Percentiles rank a stretch among this genome's conserved stretches.
These are phyloP conservation scores for Thrips palmi DNA, from an alignment of 1,140 invertebrate genomes.

Conservation along the genomic window DNA sequence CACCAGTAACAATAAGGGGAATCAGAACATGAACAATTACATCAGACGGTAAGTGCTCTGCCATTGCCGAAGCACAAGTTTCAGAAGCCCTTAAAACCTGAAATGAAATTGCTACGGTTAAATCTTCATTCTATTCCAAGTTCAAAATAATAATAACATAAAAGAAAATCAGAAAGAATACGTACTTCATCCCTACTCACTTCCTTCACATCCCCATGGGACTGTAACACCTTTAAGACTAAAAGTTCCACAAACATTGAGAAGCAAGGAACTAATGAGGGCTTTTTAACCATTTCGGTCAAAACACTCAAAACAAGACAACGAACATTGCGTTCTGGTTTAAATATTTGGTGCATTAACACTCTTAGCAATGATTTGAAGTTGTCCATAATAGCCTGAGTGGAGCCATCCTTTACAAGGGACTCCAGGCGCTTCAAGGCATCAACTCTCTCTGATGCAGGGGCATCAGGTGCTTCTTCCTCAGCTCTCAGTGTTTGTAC, in stretches of 20 bases:
- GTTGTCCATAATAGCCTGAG: too few relatives aligned
- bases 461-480: too few relatives aligned
- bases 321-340: too few relatives aligned
- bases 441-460: too few relatives aligned
- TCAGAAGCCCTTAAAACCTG: constrained; percentile 9
- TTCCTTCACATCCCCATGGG: constrained; percentile 49
- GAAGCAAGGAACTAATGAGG: constrained; percentile 55
- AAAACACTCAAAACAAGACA: constrained; percentile 50
- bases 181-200: constrained; percentile 20
- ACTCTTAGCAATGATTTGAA: too few relatives aligned
- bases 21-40: constrained; percentile 33
- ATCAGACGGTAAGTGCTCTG: not conserved
- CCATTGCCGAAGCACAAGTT: constrained; percentile 11
- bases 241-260: constrained; percentile 74
- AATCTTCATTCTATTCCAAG: constrained; percentile 1
- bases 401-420: too few relatives aligned
- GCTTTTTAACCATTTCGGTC: constrained; percentile 59
- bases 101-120: not conserved
- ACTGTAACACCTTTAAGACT: constrained; percentile 62
- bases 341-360: too few relatives aligned
- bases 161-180: constrained; percentile 21
- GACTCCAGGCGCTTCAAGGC: too few relatives aligned
- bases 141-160: not conserved
- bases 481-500: too few relatives aligned
- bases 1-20: constrained; percentile 68